These are phyloP conservation scores for Pardalotus punctatus DNA, from an alignment of 2,113 vertebrate species.

Conservation along the genomic window DNA sequence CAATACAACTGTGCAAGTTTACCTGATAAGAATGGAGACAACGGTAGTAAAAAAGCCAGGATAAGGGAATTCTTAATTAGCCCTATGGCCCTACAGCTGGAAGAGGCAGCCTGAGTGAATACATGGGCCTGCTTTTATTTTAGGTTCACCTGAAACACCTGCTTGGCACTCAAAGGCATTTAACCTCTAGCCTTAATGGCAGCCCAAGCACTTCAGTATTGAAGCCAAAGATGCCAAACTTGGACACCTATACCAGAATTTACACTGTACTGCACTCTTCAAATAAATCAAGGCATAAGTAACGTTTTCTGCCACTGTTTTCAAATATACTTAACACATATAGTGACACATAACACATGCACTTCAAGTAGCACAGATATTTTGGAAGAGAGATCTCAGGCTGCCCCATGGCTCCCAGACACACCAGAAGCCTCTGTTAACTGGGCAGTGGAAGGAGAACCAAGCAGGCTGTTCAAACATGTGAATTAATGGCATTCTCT, in stretches of 20 bases:
- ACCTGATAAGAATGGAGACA: neutral
- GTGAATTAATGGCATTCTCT: neutral
- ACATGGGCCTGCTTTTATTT: neutral
- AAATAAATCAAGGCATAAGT: neutral
- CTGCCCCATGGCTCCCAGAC: neutral
- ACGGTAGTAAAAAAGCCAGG: neutral
- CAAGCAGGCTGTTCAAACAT: neutral
- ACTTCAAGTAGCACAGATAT: neutral
- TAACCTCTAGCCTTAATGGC: neutral
- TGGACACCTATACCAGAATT: neutral
- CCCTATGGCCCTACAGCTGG: no score
- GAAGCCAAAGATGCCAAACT: neutral
- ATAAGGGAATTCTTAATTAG: neutral
- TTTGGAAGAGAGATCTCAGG: neutral
- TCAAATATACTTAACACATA: neutral
- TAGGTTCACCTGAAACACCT: neutral
- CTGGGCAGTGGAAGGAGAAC: neutral
- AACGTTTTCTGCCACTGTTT: neutral
- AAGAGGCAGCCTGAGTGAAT: neutral
- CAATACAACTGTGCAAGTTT: neutral
- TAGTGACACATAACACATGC: accelerated
- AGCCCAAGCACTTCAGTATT: neutral
- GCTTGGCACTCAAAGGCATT: accelerated
- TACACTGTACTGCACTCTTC: neutral
- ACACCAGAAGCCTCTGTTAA: neutral